Base-by-base conservation (phyloP, 2,113 vertebrate genomes). In the Laticauda colubrina region DNA sequence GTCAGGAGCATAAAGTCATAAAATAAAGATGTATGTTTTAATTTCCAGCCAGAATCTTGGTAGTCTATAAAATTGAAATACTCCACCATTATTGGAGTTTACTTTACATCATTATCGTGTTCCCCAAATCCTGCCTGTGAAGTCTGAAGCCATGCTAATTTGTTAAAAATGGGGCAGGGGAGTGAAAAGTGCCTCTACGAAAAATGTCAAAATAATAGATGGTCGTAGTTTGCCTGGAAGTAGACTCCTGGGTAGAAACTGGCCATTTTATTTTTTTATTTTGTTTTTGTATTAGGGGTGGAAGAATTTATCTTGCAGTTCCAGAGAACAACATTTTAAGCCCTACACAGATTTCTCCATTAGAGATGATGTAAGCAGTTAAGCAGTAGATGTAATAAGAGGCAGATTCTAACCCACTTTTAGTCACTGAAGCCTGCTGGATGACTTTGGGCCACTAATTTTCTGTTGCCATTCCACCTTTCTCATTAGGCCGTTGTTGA, bases 41-140 rank as follows among this genome's bases (percentile, higher is more conserved):
- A 95, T 97, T 96, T 94, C 93, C 94, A 94, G 94, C n/a, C 91
- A 88, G 96, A 92, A 94, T 85, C 90, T 96, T 96, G 93, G 94
- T 97, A 95, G 94, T 90, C 89, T 53, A 57, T 94, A 94, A 94
- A 94, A 94, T 4, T 94, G 93, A 97, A 95, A 95, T 55, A 89
- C 11, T 15, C 88, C 91, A 59, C 92, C 92, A 92, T 95, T 95
- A 93, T 92, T 96, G 96, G 94, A 95, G 88, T 89, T 91, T 94
- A 94, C 92, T 96, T 92, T 64, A 53, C 91, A 48, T 93, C 43
- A n/a, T 59, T 96, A 94, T 93, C 81, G 39, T 56, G 81, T 53
- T 9, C 45, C 91, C 43, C 23, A 85, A 95, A 85, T 8, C 0
- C 43, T 57, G 51, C 75, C 15, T 81, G 34, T 3, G 34, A 81